Evolutionary conservation across 2,888 invertebrate genomes (phyloP), one percentile per base, ranked within the genome.

Genomic region (Heliothis peltigera): DNA sequence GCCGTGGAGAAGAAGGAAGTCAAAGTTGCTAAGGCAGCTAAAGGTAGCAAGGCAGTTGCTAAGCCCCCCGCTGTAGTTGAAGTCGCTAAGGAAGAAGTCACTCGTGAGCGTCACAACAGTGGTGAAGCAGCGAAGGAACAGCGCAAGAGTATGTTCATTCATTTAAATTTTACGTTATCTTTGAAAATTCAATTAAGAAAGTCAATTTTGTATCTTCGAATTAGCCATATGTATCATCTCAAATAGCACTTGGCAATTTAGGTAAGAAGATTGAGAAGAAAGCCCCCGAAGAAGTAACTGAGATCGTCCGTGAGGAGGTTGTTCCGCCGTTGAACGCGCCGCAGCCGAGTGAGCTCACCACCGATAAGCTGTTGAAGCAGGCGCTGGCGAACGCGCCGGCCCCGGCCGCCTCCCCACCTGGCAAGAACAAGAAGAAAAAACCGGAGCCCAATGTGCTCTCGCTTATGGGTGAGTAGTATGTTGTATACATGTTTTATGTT

Each of bases 391-490:
- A 83, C 32, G 79, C 86, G 0, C 80, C 88, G 35, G 81, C 89
- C 0, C 77, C 85, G 17, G 76, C 86, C 0, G 80, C 89, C 22
- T 83, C 90, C 0, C 89, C 92, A 0, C 87, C 90, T 1, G 81
- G 80, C 52, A 93, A 92, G 84, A 88, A 81, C 80, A 94, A 93
- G 86, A 94, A 93, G 86, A 94, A 94, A 88, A 94, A 93, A 61
- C 51, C 85, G 0, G 94, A 94, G 70, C 91, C 88, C 15, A 94
- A 91, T 77, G 89, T 94, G 3, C 87, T 93, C 6, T 80, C 93
- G 7, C 89, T 94, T 22, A 93, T 95, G 87, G 94, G 94, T 94
- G 66, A 88, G 89, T 19, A 35, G 19, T n/a, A n/a, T n/a, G n/a
- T n/a, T n/a, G n/a, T n/a, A n/a, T n/a, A n/a, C n/a, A n/a, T n/a